Conservation (phyloP, 2,797 vertebrate genomes). For the Mus caroli region DNA sequence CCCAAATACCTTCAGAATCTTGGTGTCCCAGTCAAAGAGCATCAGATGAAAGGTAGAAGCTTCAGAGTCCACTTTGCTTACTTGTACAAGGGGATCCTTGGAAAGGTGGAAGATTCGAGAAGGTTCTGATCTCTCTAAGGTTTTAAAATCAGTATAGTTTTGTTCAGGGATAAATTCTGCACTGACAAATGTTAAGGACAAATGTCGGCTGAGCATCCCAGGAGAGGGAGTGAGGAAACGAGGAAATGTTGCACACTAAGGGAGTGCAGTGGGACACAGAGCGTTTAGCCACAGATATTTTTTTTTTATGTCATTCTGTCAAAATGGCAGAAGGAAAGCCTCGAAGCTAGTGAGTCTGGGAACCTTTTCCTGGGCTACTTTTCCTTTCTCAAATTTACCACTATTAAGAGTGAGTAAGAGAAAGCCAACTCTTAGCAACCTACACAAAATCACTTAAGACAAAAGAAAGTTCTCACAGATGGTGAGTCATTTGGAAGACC, state of each 20-base stretch:
- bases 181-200: conserved; percentile 1
- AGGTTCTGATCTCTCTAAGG: not conserved
- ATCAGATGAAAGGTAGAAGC: not conserved
- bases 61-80: not conserved
- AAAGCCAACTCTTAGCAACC: conserved; percentile 17
- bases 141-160: conserved; percentile 31
- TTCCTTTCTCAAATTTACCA: conserved; percentile 6
- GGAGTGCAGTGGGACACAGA: not conserved
- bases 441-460: conserved; percentile 27
- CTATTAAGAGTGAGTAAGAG: not conserved
- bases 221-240: not conserved
- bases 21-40: not conserved
- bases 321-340: conserved; percentile 15
- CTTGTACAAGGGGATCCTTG: not conserved
- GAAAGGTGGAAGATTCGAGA: not conserved
- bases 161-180: conserved; percentile 24
- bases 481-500: not conserved
- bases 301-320: not conserved
- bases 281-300: not conserved
- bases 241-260: not conserved
- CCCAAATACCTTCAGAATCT: conserved; percentile 8
- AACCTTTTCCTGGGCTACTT: conserved; percentile 25
- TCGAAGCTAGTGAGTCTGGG: not conserved
- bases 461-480: conserved; percentile 35
- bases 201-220: conserved; percentile 5